Percentiles rank a stretch among this genome's conserved stretches.
phyloP scores from a whole-genome alignment of 2,797 vertebrate genomes.

The Graptemys geographica region DNA sequence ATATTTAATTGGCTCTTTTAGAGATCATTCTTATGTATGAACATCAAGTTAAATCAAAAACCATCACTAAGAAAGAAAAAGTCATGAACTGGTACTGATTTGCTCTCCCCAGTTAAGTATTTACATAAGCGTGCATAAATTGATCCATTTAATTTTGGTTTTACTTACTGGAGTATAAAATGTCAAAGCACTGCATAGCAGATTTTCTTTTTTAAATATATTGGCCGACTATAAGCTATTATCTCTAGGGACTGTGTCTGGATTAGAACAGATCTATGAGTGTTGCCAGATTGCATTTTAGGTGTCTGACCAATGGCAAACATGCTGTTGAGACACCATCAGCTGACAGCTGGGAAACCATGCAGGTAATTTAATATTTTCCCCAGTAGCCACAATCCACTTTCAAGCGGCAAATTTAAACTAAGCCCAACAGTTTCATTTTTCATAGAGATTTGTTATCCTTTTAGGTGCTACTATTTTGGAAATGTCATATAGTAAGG shows the following conservation, averaged over 20 bases:
- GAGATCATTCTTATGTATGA: neutral
- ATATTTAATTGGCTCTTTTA: neutral
- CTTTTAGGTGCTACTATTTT: neutral
- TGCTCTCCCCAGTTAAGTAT: neutral
- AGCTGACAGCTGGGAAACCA: neutral
- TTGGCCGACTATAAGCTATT: neutral
- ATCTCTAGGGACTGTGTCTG: neutral
- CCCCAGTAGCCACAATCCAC: neutral
- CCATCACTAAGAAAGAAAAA: rapidly evolving
- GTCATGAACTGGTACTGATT: neutral
- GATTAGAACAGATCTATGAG: neutral
- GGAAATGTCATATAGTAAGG: neutral
- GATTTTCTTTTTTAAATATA: neutral
- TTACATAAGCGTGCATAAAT: neutral
- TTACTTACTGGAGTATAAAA: neutral
- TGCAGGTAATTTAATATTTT: neutral
- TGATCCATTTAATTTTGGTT: neutral
- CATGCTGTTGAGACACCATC: neutral
- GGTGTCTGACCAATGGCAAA: conserved; percentile 24
- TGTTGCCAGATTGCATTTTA: conserved; percentile 39
- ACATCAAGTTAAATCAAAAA: neutral
- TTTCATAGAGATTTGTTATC: neutral
- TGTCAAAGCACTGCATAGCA: neutral
- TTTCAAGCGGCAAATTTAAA: neutral
- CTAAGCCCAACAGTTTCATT: neutral